phyloP scores from a whole-genome alignment of 2,888 invertebrate genomes.

The Standfussiana lucernea region DNA sequence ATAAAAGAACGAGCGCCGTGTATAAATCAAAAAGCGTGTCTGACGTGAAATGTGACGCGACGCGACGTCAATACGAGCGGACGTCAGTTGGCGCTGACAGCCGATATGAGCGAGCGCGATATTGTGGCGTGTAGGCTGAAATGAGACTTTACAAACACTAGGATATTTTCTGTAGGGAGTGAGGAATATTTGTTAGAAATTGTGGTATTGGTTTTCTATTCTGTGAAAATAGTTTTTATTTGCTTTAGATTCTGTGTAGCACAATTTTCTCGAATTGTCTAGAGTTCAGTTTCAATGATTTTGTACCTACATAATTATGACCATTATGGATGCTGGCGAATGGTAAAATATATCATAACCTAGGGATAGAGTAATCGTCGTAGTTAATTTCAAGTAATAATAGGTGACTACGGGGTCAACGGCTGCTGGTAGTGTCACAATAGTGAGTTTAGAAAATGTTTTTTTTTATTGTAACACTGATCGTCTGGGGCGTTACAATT shows the following conservation, averaged over 20 bases:
- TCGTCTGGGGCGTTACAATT: neutral
- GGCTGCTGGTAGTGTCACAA: neutral
- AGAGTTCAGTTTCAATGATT: neutral
- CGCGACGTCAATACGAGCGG: conserved; percentile 63
- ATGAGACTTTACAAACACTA: conserved; percentile 56
- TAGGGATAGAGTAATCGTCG: neutral
- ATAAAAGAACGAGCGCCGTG: conserved; percentile 46
- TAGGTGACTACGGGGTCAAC: neutral
- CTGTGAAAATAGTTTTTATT: neutral
- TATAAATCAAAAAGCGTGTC: conserved; percentile 65
- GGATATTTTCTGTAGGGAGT: conserved; percentile 20
- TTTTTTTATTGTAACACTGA: neutral
- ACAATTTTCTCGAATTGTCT: neutral
- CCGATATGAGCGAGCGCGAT: conserved; percentile 57
- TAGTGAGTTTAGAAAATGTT: neutral
- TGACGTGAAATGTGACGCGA: conserved; percentile 61
- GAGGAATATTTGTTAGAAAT: neutral
- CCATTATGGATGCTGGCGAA: neutral
- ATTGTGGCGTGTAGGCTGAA: conserved; percentile 58
- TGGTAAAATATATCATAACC: neutral
- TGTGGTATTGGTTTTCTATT: neutral
- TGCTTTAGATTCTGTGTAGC: neutral
- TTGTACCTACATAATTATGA: neutral
- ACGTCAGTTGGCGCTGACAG: conserved; percentile 68
- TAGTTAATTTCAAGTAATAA: neutral